Conservation (phyloP, 2,113 vertebrate genomes). For the Corythoichthys intestinalis region DNA sequence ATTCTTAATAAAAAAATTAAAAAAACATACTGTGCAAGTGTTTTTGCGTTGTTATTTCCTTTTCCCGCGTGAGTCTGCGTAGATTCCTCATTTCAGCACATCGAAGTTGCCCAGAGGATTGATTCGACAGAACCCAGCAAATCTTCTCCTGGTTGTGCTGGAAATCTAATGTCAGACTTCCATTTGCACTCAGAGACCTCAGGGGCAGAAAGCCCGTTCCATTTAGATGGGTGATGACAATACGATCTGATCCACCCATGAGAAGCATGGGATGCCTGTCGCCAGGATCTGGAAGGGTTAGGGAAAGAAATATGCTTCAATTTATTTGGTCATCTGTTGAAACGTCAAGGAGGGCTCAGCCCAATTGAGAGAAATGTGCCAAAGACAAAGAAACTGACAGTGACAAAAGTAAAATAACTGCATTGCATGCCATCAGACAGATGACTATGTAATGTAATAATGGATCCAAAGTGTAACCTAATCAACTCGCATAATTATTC, state of each 20-base stretch:
- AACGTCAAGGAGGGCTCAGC: slow-evolving; percentile 1
- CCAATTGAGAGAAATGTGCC: background rate
- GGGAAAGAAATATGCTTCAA: background rate
- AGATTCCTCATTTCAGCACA: slow-evolving; percentile 78
- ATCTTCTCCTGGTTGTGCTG: slow-evolving; percentile 79
- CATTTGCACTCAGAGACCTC: slow-evolving; percentile 73
- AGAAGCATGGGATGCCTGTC: slow-evolving; percentile 84
- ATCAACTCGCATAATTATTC: background rate
- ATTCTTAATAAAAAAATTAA: background rate
- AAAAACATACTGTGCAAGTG: slow-evolving; percentile 82
- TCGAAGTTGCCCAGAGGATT: slow-evolving; percentile 80
- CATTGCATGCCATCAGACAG: background rate
- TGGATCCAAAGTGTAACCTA: background rate
- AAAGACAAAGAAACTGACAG: background rate
- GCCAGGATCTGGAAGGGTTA: slow-evolving; percentile 72
- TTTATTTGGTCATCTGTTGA: background rate
- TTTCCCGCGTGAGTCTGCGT: slow-evolving; percentile 75
- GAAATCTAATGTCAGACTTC: slow-evolving; percentile 82
- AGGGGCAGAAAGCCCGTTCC: slow-evolving; percentile 76
- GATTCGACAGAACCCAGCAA: slow-evolving; percentile 86
- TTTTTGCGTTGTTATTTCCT: slow-evolving; percentile 76
- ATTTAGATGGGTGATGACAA: slow-evolving; percentile 80
- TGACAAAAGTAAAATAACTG: background rate
- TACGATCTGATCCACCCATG: slow-evolving; percentile 77
- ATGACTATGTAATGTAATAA: background rate